phyloP scores from a whole-genome alignment of 2,797 vertebrate genomes.

The Sphenopsis melanotis region DNA sequence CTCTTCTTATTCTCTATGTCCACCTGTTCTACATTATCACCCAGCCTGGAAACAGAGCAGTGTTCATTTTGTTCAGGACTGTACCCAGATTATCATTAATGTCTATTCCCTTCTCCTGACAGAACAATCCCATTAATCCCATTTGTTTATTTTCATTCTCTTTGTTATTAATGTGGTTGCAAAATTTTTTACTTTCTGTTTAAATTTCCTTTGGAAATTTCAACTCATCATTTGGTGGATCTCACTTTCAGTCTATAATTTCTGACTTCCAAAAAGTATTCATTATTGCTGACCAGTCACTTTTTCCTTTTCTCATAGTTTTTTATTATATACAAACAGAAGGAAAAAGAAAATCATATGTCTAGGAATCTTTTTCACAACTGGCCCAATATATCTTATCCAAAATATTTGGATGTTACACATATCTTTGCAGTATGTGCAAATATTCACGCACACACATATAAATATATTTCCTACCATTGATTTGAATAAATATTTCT shows the following conservation, averaged over 20 bases:
- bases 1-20: neutral
- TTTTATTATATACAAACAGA: neutral
- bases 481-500: neutral
- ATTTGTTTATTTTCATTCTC: neutral
- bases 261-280: neutral
- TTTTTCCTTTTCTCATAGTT: neutral
- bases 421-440: neutral
- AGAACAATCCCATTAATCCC: neutral
- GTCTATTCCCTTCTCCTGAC: neutral
- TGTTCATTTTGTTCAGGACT: neutral
- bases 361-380: neutral
- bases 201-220: neutral
- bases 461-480: neutral
- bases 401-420: neutral
- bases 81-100: neutral
- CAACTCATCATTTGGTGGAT: neutral
- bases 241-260: neutral
- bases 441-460: neutral
- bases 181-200: neutral
- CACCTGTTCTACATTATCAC: neutral
- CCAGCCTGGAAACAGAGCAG: neutral
- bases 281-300: neutral
- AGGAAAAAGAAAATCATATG: neutral
- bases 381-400: neutral
- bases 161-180: neutral